phyloP scores from a whole-genome alignment of 1,140 invertebrate species.

The Cylas formicarius region DNA sequence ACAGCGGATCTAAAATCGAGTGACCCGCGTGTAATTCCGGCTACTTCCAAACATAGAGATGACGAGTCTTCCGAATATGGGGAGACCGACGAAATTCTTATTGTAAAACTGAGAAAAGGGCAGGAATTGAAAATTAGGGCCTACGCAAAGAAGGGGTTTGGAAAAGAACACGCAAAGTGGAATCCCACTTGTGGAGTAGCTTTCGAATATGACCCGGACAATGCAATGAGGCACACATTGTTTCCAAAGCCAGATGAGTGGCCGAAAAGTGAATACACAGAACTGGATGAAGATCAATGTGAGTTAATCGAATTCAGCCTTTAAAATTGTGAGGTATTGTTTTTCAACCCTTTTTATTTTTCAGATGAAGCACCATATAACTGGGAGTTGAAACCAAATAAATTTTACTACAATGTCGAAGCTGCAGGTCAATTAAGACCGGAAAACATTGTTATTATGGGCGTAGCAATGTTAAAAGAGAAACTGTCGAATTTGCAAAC shows the following conservation, averaged over 20 bases:
- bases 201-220: conserved; percentile 99
- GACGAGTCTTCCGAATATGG: conserved; percentile 90
- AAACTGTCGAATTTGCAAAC: conserved; percentile 95
- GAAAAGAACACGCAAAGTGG: conserved; percentile 99
- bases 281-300: conserved; percentile 89
- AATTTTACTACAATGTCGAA: conserved; percentile 97
- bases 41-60: conserved; percentile 83
- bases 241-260: conserved; percentile 98
- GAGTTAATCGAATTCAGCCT: conserved; percentile 38
- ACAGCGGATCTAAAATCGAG: conserved; percentile 91
- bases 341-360: conserved; percentile 37
- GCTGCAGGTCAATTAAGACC: conserved; percentile 89
- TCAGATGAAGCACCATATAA: conserved; percentile 86
- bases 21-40: conserved; percentile 85
- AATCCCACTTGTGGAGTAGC: conserved; percentile 96
- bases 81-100: conserved; percentile 92
- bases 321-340: conserved; percentile 4
- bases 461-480: conserved; percentile 86
- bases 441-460: conserved; percentile 95
- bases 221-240: conserved; percentile 91
- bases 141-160: conserved; percentile 94
- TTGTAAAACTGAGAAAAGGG: conserved; percentile 96
- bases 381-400: conserved; percentile 90
- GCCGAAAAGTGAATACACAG: conserved; percentile 96
- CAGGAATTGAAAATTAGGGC: conserved; percentile 94